These are phyloP conservation scores for Lithobius niger DNA, from an alignment of 1,140 invertebrate genomes.

Conservation along the genomic window DNA sequence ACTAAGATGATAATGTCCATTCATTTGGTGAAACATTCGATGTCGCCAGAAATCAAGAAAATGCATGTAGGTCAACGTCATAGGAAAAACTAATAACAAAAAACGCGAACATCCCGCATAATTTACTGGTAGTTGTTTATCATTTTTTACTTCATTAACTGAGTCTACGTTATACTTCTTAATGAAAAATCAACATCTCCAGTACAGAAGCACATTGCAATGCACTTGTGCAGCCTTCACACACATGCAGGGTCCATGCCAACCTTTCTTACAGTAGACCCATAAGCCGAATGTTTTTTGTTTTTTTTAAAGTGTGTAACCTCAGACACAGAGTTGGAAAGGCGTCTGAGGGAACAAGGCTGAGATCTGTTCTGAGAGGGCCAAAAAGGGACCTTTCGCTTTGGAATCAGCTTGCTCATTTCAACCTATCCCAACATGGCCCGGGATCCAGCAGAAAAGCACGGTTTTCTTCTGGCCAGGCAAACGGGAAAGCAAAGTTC, in stretches of 20 bases:
- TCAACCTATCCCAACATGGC: too few species aligned
- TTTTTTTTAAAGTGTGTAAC: too few species aligned
- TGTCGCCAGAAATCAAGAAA: neutral
- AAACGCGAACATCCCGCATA: neutral
- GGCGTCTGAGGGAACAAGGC: too few species aligned
- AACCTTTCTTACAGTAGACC: neutral
- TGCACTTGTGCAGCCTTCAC: neutral
- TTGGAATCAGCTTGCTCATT: too few species aligned
- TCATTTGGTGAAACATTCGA: neutral
- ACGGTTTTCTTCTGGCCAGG: too few species aligned
- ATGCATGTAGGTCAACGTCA: neutral
- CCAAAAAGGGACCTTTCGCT: too few species aligned
- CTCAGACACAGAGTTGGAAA: too few species aligned
- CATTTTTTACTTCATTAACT: neutral
- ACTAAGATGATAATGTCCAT: too few species aligned
- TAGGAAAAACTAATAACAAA: neutral
- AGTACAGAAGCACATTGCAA: neutral
- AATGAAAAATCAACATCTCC: neutral
- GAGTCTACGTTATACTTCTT: neutral
- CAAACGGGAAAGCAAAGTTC: too few species aligned
- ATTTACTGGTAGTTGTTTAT: neutral
- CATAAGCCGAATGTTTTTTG: too few species aligned
- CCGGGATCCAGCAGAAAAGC: too few species aligned
- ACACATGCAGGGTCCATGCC: neutral
- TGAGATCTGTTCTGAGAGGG: too few species aligned